Evolutionary conservation across 2,113 vertebrate species (phyloP), one percentile per base, ranked within the genome.

Genomic region (Puntigrus tetrazona): DNA sequence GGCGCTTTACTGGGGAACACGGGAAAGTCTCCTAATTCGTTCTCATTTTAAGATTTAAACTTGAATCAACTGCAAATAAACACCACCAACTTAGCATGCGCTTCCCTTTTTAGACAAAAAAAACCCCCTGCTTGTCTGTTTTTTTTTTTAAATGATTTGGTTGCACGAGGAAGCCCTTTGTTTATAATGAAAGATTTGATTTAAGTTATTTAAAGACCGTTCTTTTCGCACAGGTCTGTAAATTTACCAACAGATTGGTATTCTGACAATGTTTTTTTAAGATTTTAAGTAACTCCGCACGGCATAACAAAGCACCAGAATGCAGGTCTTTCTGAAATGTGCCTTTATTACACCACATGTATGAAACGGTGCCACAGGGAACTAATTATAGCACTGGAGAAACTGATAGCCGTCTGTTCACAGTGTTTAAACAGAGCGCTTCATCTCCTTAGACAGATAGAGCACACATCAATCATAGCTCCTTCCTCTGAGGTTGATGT

Each of bases 301-400:
- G 41, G 41, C 47, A 80, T 43, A 47, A n/a, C 38, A 22, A 31
- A 65, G 41, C 74, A 20, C 10, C 18, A 34, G 75, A 36, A 57
- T 31, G 74, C 77, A 79, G 77, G 25, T 63, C 6, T 14, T 63
- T 63, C 14, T 75, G 73, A 75, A 47, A 50, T 75, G 65, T 36
- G 73, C 73, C 8, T 43, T 83, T 59, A 63, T 83, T 75, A 29
- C 55, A 63, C 72, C 69, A 52, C 55, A 29, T 81, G 27, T 52
- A n/a, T 75, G 36, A 47, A 67, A 31, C 31, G 8, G 29, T 36
- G 25, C 70, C 72, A 47, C 70, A 14, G 76, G 84, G 76, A 76
- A 69, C 76, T 74, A 72, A 77, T 87, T 85, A 85, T 59, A 73
- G 76, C 36, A 10, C 43, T 13, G 38, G 52, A 84, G 69, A 72